Evolutionary conservation across 2,888 invertebrate species (phyloP), one percentile per base, ranked within the genome.

Genomic region (Pemphredon lugubris): DNA sequence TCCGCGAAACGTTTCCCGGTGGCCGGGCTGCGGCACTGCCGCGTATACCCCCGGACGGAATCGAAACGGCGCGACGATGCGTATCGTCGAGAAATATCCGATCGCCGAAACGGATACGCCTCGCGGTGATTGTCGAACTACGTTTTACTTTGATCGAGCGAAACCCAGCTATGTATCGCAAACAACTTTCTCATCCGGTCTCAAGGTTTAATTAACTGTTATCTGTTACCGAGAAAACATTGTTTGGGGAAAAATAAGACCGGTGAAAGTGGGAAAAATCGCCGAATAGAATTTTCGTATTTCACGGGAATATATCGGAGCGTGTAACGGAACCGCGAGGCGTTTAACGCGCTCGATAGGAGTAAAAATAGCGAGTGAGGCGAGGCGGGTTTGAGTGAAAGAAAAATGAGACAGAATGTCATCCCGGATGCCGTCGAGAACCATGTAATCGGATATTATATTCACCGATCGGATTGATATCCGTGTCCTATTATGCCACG

Each of bases 361-460:
- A 32, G 30, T 32, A 5, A 11, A 16, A 11, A 16, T 14, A 42
- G 7, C 14, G 14, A 2, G 37, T n/a, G 21, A 20, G 16, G 16
- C 14, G 42, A 39, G 5, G 13, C 7, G 13, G 39, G 11, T 9
- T 9, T 9, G 39, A 4, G 42, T 9, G 44, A 4, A 7, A 13
- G 11, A 39, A 32, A 34, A 11, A 21, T 34, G 23, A 45, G 26
- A 13, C 14, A 13, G 13, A 23, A 13, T 13, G 9, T 21, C 16
- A 4, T 7, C 51, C 23, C 6, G 30, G 40, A 66, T 14, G 37
- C 66, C 55, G 34, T 21, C 63, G 70, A 60, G 50, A 60, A 34
- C 42, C 58, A 64, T 73, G 79, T 83, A 82, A 83, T 83, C 83
- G 79, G 81, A 83, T 82, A 82, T 83, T 76, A 82, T 83, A 82